Evolutionary conservation across 1,140 invertebrate genomes (phyloP).

Genomic region (Atta cephalotes): DNA sequence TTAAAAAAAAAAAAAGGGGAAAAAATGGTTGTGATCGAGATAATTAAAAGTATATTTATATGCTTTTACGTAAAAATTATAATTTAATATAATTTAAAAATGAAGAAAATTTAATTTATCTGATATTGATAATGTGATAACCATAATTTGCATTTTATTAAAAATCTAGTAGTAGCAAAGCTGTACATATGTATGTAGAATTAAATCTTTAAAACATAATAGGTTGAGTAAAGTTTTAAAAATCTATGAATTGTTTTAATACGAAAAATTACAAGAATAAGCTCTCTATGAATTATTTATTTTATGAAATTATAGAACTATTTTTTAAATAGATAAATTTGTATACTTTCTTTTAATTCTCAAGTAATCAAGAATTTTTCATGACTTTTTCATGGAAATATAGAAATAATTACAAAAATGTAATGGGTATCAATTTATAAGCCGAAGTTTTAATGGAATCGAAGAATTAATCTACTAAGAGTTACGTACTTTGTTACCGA

Average conservation of each 20-base stretch:
- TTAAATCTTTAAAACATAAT: background rate
- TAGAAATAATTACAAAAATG: background rate
- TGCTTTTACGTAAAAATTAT: no score
- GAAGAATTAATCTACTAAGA: constrained; percentile 14
- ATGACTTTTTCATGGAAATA: background rate
- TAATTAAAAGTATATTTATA: background rate
- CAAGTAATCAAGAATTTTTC: background rate
- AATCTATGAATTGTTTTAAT: background rate
- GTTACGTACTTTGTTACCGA: constrained; percentile 21
- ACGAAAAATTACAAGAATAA: background rate
- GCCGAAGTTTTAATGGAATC: background rate
- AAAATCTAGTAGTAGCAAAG: background rate
- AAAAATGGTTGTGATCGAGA: no score
- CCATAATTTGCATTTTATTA: background rate
- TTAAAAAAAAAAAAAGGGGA: background rate
- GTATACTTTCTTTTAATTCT: background rate
- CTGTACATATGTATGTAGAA: background rate
- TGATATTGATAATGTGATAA: no score
- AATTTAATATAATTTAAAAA: background rate
- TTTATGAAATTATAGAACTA: background rate
- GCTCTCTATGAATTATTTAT: background rate
- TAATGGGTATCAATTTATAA: background rate
- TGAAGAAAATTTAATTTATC: background rate
- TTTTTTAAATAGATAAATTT: constrained; percentile 1
- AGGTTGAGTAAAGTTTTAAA: background rate